Evolutionary conservation across 1,140 invertebrate genomes (phyloP).

Genomic region (Nautilus pompilius): DNA sequence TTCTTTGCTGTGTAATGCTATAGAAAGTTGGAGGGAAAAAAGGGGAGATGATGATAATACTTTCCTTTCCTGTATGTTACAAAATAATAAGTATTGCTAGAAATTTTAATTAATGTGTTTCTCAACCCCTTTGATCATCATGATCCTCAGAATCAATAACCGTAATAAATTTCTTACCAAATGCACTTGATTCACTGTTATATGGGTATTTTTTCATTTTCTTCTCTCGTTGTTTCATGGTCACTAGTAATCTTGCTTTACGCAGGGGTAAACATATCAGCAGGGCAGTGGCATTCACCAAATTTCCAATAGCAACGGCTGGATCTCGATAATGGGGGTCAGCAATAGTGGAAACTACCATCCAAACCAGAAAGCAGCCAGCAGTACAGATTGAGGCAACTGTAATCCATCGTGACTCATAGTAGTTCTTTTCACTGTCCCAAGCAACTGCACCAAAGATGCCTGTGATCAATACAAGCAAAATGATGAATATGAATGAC

Average conservation of each 20-base stretch:
- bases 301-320: constrained; percentile 51
- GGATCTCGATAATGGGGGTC: constrained; percentile 41
- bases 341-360: constrained; percentile 53
- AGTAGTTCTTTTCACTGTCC: constrained; percentile 51
- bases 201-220: too few species aligned
- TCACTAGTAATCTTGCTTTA: constrained; percentile 48
- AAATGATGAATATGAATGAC: constrained; percentile 57
- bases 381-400: constrained; percentile 43
- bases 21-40: too few species aligned
- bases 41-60: too few species aligned
- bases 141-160: too few species aligned
- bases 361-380: constrained; percentile 56
- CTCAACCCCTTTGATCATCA: too few species aligned
- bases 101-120: too few species aligned
- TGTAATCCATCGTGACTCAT: constrained; percentile 58
- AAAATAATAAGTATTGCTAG: too few species aligned
- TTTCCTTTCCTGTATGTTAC: too few species aligned
- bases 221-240: constrained; percentile 24
- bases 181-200: too few species aligned
- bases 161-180: too few species aligned
- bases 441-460: constrained; percentile 55
- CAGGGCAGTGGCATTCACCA: constrained; percentile 51
- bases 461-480: constrained; percentile 53
- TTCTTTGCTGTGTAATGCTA: too few species aligned
- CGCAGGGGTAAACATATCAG: constrained; percentile 50